Base-by-base conservation (phyloP, 37 sponge, comb jelly and placozoan species). In the Crambe crambe region DNA sequence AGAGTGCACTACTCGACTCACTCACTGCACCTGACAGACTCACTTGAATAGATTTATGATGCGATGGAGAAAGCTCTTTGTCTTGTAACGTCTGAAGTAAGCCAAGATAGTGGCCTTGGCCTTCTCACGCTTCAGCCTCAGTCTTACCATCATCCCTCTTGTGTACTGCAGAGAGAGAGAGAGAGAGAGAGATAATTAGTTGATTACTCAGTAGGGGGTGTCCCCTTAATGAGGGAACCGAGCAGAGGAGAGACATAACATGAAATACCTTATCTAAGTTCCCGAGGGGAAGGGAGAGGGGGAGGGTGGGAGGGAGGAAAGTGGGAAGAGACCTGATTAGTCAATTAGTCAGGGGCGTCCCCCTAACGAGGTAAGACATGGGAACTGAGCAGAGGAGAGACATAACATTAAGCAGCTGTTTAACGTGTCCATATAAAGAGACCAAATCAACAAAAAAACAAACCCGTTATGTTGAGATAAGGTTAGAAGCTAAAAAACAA, bases 71-170 rank as follows among this genome's bases (percentile, higher is more conserved):
- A 80, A 87, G 58, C 21, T 40, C 58, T 79, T 80, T 56, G 70
- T 40, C 34, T 87, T 87, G 81, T 76, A 87, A 17, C 87, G 75
- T 37, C 87, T 54, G 62, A 58, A 87, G 71, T 70, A 76, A 3
- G 81, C 59, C 20, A 87, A 41, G 42, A 87, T 80, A 9, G 42
- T 57, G 5, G 38, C 54, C 56, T 54, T 73, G 2, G 87, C 87
- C 31, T 70, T 87, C 1, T 71, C 75, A 38, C 72, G 70, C 40
- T 79, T 69, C 2, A 66, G 38, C 35, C 81, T 38, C n/a, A 42
- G 58, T 30, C 87, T 41, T 0, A 81, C 87, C 62, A 80, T 2
- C 40, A 75, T 61, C 2, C 87, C 87, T 32, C 81, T 31, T 27
- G 87, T 87, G 54, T 42, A 83, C 89, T 88, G 58, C 23, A 56